Evolutionary conservation across 2,888 invertebrate species (phyloP).

Genomic region (Crossocerus cetratus): DNA sequence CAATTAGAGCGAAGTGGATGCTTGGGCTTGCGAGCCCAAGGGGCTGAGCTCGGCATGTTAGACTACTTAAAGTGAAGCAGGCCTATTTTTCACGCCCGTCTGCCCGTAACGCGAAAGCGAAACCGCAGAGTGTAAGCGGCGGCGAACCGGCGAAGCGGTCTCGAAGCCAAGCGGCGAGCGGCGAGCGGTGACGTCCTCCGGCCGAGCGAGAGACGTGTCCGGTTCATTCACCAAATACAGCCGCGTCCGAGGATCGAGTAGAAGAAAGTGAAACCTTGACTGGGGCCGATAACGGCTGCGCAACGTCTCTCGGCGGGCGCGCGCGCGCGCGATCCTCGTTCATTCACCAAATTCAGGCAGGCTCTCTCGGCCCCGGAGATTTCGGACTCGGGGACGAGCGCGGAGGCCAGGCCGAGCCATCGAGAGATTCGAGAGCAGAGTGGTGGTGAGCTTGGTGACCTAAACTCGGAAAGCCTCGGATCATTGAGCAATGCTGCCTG

Average conservation of each 20-base stretch:
- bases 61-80: conserved; percentile 15
- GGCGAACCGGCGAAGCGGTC: background rate
- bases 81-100: conserved; percentile 30
- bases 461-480: no score
- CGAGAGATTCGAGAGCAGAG: no score
- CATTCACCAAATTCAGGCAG: conserved; percentile 25
- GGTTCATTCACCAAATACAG: conserved; percentile 34
- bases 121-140: background rate
- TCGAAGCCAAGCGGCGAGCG: no score
- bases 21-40: no score
- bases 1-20: background rate
- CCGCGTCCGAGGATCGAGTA: conserved; percentile 1
- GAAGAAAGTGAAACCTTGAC: conserved; percentile 33
- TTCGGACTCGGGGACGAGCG: background rate
- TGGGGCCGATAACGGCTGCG: conserved; percentile 19
- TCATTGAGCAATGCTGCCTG: no score
- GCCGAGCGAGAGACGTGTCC: background rate
- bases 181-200: no score
- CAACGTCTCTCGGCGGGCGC: no score
- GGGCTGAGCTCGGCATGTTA: conserved; percentile 1
- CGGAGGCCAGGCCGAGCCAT: no score
- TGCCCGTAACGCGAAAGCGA: conserved; percentile 7
- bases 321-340: conserved; percentile 19
- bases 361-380: background rate
- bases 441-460: no score